Percentiles rank a stretch among this genome's conserved stretches.
Conservation (phyloP, 2,888 invertebrate genomes). For the Crocallis elinguaria region DNA sequence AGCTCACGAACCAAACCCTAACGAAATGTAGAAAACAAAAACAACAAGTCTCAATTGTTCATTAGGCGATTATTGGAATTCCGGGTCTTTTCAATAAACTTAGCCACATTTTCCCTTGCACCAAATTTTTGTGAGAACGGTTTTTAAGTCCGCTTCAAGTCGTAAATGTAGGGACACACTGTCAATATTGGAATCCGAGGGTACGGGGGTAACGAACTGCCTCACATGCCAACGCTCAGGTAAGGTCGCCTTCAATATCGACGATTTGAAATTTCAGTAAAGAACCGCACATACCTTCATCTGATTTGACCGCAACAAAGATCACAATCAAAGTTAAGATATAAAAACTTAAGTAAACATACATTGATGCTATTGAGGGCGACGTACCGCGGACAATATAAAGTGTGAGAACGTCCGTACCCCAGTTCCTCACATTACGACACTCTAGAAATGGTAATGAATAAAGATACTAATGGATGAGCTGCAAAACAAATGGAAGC, state of each 20-base stretch:
- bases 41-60: neutral
- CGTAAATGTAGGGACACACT: conserved; percentile 57
- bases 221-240: conserved; percentile 52
- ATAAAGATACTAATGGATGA: conserved; percentile 54
- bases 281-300: conserved; percentile 7
- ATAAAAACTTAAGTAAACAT: conserved; percentile 23
- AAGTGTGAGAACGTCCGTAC: conserved; percentile 51
- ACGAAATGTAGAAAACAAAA: neutral
- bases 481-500: conserved; percentile 49
- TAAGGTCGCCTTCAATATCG: conserved; percentile 46
- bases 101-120: conserved; percentile 40
- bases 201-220: conserved; percentile 62
- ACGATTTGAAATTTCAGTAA: conserved; percentile 20
- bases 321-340: neutral
- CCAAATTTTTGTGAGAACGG: conserved; percentile 37
- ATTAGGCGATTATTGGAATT: conserved; percentile 5
- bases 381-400: conserved; percentile 25
- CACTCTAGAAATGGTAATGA: conserved; percentile 55
- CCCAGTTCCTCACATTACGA: conserved; percentile 54
- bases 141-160: conserved; percentile 45
- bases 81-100: conserved; percentile 16
- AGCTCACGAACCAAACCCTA: neutral
- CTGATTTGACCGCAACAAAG: conserved; percentile 2
- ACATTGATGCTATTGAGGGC: conserved; percentile 20
- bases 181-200: conserved; percentile 61